Base-by-base conservation (phyloP, 2,797 vertebrate genomes). In the Megalops cyprinoides region DNA sequence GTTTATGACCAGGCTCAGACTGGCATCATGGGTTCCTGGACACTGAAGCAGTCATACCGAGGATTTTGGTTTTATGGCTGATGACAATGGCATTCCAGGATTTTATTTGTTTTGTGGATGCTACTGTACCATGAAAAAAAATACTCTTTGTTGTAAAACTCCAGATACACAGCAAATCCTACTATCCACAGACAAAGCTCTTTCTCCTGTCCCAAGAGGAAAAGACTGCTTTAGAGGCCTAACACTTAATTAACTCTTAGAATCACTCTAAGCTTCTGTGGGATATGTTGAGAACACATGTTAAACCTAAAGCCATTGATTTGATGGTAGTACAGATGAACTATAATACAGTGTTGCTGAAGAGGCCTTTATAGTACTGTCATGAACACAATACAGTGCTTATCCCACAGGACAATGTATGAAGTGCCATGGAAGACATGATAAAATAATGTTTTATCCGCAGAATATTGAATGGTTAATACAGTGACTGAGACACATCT, bases 1-100 rank as follows among this genome's bases (percentile, higher is more conserved):
- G 82, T 87, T 93, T 88, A 87, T 90, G 87, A 87, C 80, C 77
- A 81, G 15, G 5, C 48, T 79, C 79, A 79, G 86, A 46, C 56
- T 86, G 83, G 85, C 76, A 53, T 79, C 81, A 83, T 78, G 84
- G 86, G n/a, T n/a, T 79, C 86, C 31, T 71, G 82, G 44, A 31
- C 81, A 44, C 10, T 3, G 73, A 78, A n/a, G 25, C 25, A 75
- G n/a, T 80, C 83, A 77, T 77, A 48, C 18, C 56, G 80, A 65
- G 53, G 85, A 55, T 37, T 69, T 18, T 51, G 74, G 82, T 34
- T 83, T 51, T 80, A 79, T 82, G 44, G 4, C 87, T 69, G 65
- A 69, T 31, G 34, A 20, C 8, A 1, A 42, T 4, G 2, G n/a
- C 69, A 78, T 77, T 42, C 23, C 25, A 28, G 77, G 51, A 81